Evolutionary conservation across 2,113 vertebrate genomes (phyloP).

Genomic region (Malaclemys terrapin): DNA sequence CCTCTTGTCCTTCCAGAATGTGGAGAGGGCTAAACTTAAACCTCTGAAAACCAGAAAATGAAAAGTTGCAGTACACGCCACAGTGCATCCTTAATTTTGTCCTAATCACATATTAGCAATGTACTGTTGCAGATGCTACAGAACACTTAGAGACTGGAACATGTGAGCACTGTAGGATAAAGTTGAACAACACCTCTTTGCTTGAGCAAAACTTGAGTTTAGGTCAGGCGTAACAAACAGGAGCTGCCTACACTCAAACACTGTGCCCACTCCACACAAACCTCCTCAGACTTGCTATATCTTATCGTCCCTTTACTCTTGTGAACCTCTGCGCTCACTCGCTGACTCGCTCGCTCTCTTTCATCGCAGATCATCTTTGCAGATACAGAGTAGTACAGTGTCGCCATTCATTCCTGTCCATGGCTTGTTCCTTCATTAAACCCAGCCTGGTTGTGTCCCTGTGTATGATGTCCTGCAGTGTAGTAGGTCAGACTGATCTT

Average conservation of each 20-base stretch:
- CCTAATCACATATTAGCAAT: background rate
- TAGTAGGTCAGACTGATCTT: too few relatives aligned
- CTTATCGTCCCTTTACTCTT: background rate
- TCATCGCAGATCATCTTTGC: background rate
- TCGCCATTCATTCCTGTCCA: too few relatives aligned
- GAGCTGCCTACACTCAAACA: background rate
- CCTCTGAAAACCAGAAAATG: background rate
- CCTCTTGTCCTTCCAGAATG: background rate
- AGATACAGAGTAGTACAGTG: background rate
- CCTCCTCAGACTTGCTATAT: background rate
- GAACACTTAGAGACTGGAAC: background rate
- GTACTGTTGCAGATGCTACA: background rate
- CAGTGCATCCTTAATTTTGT: background rate
- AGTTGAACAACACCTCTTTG: background rate
- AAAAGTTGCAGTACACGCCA: background rate
- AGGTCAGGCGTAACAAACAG: background rate
- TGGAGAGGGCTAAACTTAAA: background rate
- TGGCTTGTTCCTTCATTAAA: too few relatives aligned
- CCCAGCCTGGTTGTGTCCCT: too few relatives aligned
- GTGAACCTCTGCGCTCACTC: background rate
- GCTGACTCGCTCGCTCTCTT: background rate
- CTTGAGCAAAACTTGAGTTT: background rate
- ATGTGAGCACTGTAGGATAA: background rate
- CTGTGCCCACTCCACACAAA: background rate
- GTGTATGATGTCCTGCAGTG: too few relatives aligned